These are phyloP conservation scores for Ichneumoninae sp. DNA, from an alignment of 2,888 invertebrate genomes.

Conservation along the genomic window DNA sequence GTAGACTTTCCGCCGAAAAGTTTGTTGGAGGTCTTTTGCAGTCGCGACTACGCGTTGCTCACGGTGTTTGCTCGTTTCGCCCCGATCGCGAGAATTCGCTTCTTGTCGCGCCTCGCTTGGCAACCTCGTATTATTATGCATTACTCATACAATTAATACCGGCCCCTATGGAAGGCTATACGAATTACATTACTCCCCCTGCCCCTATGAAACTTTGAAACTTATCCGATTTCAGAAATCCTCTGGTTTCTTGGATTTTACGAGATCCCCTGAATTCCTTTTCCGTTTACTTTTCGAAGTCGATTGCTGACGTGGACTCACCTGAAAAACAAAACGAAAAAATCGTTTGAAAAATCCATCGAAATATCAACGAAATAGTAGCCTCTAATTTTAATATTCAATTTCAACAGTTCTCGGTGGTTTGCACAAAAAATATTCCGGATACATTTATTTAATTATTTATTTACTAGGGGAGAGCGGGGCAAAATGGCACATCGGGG, in stretches of 20 bases:
- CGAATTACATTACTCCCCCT: background rate
- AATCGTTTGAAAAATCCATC: background rate
- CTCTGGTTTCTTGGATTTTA: background rate
- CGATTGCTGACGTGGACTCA: slow-evolving; percentile 20
- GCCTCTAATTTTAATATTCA: background rate
- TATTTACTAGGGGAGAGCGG: no score
- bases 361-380: background rate
- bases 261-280: background rate
- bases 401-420: background rate
- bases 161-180: background rate
- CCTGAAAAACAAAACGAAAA: slow-evolving; percentile 46
- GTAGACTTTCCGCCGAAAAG: slow-evolving; percentile 58
- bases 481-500: accelerated
- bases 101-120: slow-evolving; percentile 1
- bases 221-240: background rate
- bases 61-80: slow-evolving; percentile 17
- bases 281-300: background rate
- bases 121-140: background rate
- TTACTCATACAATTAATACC: background rate
- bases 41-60: slow-evolving; percentile 48
- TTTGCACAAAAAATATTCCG: background rate
- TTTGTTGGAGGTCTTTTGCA: slow-evolving; percentile 57
- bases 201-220: background rate
- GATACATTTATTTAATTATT: background rate
- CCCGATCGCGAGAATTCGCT: slow-evolving; percentile 32